These are phyloP conservation scores for Corapipo altera DNA, from an alignment of 2,113 vertebrate genomes.

Conservation along the genomic window DNA sequence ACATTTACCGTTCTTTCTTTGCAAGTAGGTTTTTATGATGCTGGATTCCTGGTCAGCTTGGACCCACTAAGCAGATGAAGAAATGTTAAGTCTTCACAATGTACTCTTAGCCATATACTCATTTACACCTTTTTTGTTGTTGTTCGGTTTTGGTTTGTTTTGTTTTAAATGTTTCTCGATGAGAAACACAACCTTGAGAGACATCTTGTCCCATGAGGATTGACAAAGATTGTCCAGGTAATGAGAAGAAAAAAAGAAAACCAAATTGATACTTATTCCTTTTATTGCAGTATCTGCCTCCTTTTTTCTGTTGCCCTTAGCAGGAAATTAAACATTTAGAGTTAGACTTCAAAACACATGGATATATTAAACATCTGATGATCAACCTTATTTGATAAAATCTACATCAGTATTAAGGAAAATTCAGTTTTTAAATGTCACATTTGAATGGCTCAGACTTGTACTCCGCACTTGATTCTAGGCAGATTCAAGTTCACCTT, in stretches of 20 bases:
- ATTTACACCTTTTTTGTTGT: neutral
- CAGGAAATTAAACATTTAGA: neutral
- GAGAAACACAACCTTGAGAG: neutral
- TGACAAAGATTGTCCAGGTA: neutral
- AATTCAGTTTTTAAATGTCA: neutral
- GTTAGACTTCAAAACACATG: neutral
- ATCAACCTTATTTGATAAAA: neutral
- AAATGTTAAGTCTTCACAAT: neutral
- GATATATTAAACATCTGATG: neutral
- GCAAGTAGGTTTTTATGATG: neutral
- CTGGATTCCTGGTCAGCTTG: neutral
- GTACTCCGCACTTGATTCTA: neutral
- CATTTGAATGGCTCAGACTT: neutral
- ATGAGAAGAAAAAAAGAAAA: neutral
- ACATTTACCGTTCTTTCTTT: neutral
- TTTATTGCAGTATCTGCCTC: neutral
- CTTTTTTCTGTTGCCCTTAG: rapidly evolving
- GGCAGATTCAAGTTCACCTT: neutral
- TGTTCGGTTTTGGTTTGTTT: neutral
- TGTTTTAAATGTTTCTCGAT: neutral
- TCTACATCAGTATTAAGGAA: neutral
- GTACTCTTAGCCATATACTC: neutral
- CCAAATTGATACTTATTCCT: neutral
- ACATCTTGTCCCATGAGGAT: neutral
- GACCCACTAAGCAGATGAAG: neutral